Percentiles rank a stretch among this genome's conserved stretches.
These are phyloP conservation scores for Sepioteuthis lessoniana DNA, from an alignment of 2,888 invertebrate genomes.

Conservation along the genomic window DNA sequence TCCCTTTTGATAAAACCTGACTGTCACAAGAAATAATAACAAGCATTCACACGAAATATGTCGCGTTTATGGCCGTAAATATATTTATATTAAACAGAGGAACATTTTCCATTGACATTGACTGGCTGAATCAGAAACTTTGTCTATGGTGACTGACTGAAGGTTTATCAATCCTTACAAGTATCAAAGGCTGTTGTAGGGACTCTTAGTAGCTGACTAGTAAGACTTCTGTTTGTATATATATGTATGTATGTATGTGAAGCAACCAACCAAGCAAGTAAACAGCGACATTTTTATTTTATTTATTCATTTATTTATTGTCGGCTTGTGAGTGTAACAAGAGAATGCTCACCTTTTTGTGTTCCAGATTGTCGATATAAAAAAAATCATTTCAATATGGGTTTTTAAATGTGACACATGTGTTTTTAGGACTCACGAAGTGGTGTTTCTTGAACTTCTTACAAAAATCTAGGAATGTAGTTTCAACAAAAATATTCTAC, in stretches of 20 bases:
- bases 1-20: too few species aligned
- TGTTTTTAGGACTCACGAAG: neutral
- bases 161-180: neutral
- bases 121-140: neutral
- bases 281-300: neutral
- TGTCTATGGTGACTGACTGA: neutral
- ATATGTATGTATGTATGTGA: neutral
- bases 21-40: too few species aligned
- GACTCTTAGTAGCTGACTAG: neutral
- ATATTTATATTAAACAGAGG: neutral
- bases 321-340: neutral
- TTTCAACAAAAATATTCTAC: neutral
- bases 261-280: neutral
- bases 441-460: neutral
- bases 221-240: too few species aligned
- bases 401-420: neutral
- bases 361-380: neutral
- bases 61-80: too few species aligned
- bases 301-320: neutral
- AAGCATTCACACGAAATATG: too few species aligned
- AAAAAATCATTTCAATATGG: neutral
- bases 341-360: neutral
- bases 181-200: neutral
- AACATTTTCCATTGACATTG: neutral
- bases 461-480: neutral